These are phyloP conservation scores for Bombus balteatus DNA, from an alignment of 1,140 invertebrate species.

Conservation along the genomic window DNA sequence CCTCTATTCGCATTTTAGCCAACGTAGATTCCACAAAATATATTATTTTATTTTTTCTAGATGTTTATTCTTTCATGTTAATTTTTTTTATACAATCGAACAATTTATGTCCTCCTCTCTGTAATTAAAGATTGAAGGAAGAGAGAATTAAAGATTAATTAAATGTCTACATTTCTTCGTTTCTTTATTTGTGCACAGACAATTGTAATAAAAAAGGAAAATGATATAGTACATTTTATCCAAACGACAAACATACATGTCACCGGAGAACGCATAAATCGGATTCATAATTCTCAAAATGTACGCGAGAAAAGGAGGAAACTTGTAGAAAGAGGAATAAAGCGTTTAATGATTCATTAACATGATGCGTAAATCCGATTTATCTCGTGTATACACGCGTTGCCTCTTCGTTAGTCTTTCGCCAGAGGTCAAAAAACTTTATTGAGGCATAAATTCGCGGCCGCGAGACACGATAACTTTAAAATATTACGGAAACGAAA, in stretches of 20 bases:
- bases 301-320: too few relatives aligned
- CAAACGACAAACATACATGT: too few relatives aligned
- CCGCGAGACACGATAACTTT: conserved; percentile 79
- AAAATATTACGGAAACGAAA: conserved; percentile 82
- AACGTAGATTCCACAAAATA: background rate
- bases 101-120: too few relatives aligned
- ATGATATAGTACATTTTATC: too few relatives aligned
- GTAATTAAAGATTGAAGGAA: too few relatives aligned
- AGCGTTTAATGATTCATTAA: conserved; percentile 46
- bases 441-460: conserved; percentile 77
- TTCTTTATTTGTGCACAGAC: too few relatives aligned
- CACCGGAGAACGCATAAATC: too few relatives aligned
- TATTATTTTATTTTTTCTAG: background rate
- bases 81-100: too few relatives aligned
- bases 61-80: background rate
- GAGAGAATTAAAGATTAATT: too few relatives aligned
- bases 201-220: too few relatives aligned
- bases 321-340: background rate
- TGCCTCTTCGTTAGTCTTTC: conserved; percentile 35
- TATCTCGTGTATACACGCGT: conserved; percentile 57
- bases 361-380: conserved; percentile 53
- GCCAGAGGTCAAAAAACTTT: conserved; percentile 73
- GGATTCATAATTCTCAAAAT: too few relatives aligned
- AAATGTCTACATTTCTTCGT: too few relatives aligned
- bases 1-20: background rate